Evolutionary conservation across 2,113 vertebrate genomes (phyloP).

Genomic region (Canis aureus): DNA sequence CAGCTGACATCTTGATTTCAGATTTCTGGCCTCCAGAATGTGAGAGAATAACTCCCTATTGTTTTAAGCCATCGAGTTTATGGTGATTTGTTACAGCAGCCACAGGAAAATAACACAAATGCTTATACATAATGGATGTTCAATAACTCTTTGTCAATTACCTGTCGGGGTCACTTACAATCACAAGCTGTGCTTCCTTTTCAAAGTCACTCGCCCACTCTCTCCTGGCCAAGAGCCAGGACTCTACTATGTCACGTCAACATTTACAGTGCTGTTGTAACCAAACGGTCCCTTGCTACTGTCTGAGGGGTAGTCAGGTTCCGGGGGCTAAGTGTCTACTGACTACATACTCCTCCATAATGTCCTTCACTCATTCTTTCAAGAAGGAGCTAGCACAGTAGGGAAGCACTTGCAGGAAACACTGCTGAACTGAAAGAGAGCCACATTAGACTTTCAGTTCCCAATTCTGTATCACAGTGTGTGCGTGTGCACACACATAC

Average conservation of each 20-base stretch:
- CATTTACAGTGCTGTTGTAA: background rate
- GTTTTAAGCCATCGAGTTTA: background rate
- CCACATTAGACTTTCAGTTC: background rate
- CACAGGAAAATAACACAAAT: background rate
- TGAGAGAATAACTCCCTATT: background rate
- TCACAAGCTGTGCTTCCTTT: background rate
- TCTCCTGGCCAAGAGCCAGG: background rate
- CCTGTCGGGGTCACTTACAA: background rate
- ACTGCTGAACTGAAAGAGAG: background rate
- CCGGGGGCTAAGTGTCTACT: background rate
- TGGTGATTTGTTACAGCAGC: background rate
- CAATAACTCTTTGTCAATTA: background rate
- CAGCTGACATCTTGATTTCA: background rate
- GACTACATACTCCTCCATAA: background rate
- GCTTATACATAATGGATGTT: background rate
- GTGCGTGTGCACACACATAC: accelerated
- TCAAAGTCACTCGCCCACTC: background rate
- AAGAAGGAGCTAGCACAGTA: background rate
- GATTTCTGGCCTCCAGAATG: background rate
- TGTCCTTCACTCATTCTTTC: background rate
- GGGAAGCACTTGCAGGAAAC: background rate
- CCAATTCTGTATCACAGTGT: background rate
- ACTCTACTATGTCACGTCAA: background rate
- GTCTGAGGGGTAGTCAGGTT: background rate
- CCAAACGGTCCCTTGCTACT: background rate